Base-by-base conservation (phyloP, 2,888 invertebrate genomes). In the Scaeva pyrastri region DNA sequence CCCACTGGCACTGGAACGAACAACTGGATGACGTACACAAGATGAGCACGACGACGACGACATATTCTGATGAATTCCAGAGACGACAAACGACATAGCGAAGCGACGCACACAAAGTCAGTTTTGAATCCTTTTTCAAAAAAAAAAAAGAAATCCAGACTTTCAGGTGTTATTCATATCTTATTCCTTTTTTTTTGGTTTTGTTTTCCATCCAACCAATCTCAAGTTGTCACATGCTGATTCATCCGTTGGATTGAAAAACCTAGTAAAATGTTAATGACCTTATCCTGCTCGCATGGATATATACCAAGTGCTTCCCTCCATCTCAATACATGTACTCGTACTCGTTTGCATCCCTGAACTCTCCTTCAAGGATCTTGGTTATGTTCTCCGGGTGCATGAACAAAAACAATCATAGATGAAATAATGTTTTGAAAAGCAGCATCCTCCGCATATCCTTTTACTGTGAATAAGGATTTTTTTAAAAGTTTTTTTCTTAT, bases 201-300 rank as follows among this genome's bases (percentile, higher is more conserved):
- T 55, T 50, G 26, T 21, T 39, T 68, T 14, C 16, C 14, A 5
- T 66, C 12, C 23, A 52, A 68, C 58, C 75, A 26, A 16, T 19
- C 21, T 66, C 48, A n/a, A 21, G 12, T 31, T 55, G 23, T n/a
- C 52, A n/a, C 36, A 10, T 66, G 36, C 58, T 16, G 21, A 52
- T 71, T 26, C 56, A 64, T 75, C 14, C 23, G 16, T 12, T 70
- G 64, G 19, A 66, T 19, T 58, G 71, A 45, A 58, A 84, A 82
- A 56, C 74, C 71, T 48, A 72, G 75, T 72, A 76, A 85, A 85
- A 85, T 85, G 84, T 85, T 80, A 85, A 85, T 85, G 84, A 85
- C 84, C 84, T 85, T 80, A 76, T 68, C 80, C n/a, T n/a, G n/a
- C n/a, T 66, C 43, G 31, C 50, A 48, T 39, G 64, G 43, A 58